Percentiles rank a stretch among this genome's conserved stretches.
Evolutionary conservation across 1,140 invertebrate genomes (phyloP).

Genomic region (Lineus longissimus): DNA sequence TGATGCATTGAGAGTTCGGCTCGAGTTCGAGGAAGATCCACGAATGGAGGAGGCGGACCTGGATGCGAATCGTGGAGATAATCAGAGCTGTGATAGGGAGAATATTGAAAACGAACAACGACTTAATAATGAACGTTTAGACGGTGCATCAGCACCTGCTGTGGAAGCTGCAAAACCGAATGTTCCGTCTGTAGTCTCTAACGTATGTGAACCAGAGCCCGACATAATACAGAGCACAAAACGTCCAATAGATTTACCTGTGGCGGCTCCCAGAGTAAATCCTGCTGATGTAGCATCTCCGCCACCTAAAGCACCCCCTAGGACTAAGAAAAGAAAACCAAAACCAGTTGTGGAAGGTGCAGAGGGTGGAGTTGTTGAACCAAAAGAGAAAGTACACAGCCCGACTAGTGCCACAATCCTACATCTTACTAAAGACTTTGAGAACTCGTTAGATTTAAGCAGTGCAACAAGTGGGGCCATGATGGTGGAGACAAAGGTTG

Average conservation of each 20-base stretch:
- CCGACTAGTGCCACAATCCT: conserved; percentile 14
- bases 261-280: conserved; percentile 17
- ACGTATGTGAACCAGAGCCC: conserved; percentile 62
- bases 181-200: conserved; percentile 14
- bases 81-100: conserved; percentile 19
- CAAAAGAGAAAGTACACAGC: conserved; percentile 22
- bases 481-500: conserved; percentile 30
- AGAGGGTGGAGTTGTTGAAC: conserved; percentile 17
- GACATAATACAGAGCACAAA: conserved; percentile 93
- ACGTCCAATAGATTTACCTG: conserved; percentile 38
- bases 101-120: background rate
- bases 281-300: conserved; percentile 35
- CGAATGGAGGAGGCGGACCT: conserved; percentile 15
- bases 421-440: conserved; percentile 20
- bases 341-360: conserved; percentile 42
- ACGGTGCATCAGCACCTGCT: background rate
- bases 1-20: conserved; percentile 4
- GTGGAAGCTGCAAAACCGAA: conserved; percentile 10
- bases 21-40: background rate
- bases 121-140: background rate
- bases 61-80: conserved; percentile 34
- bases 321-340: conserved; percentile 73
- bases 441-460: conserved; percentile 30
- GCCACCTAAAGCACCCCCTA: conserved; percentile 73
- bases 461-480: conserved; percentile 29